Base-by-base conservation (phyloP, 2,888 invertebrate genomes). In the Scaptomyza tumidula region DNA sequence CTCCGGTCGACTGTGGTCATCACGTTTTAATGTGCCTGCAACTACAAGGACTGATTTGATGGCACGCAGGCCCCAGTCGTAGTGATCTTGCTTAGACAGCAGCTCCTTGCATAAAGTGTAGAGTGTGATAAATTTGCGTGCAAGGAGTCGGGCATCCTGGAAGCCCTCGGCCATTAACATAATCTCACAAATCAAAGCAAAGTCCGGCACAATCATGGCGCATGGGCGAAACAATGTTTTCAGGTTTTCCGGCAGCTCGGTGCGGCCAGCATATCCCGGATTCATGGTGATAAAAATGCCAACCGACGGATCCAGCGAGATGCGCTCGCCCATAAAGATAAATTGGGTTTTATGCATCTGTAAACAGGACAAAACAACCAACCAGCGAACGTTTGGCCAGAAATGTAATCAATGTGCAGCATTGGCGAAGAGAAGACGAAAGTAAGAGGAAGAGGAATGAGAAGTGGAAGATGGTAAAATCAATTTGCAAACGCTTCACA, bases 241-340 rank as follows among this genome's bases (percentile, higher is more conserved):
- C 91, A 94, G 92, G 92, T 97, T 97, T 92, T 97, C 97, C 0
- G 97, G 92, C 63, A 97, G 93, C 91, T 97, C 97, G 0, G 97
- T 97, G 80, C 98, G 94, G 4, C 98, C 98, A 6, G 98, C 98
- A 89, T 98, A 98, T 31, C 98, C 98, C 0, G 98, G 98, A 93
- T 98, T 98, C 98, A 98, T 98, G 0, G 98, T 98, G 75, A 98
- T 98, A 90, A 98, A 98, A 93, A 98, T 96, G 35, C 98, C 98
- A 67, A 97, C 95, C 11, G 97, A 96, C 2, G 95, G 93, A 55
- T 96, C 94, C 46, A 98, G 93, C 41, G 93, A 92, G 73, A 98
- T 97, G 73, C 94, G 94, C 88, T 97, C 96, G 9, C 97, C 98
- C 93, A 97, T 95, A 92, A 98, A 98, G 78, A 95, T 94, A 90